Evolutionary conservation across 2,888 invertebrate genomes (phyloP), one percentile per base, ranked within the genome.

Genomic region (Hirtodrosophila trivittata): DNA sequence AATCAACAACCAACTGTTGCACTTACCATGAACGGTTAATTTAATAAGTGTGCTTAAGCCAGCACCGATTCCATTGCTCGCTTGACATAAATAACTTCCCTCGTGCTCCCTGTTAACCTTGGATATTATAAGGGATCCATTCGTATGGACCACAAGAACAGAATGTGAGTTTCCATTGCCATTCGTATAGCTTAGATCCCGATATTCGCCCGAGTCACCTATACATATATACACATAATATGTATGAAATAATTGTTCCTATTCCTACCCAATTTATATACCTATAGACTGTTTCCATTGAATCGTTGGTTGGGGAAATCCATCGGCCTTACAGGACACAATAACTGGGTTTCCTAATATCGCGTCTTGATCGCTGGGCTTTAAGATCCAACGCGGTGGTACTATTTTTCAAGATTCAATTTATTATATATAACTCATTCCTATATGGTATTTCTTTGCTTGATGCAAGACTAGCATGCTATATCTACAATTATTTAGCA

Each of bases 351-450:
- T 94, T 26, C 95, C 95, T 46, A 94, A 93, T 71, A 95, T 92
- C 41, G 95, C 94, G 51, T 94, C 93, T 75, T 94, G 93, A 88
- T 95, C 95, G 86, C 93, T 92, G 7, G 95, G 95, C 87, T 95
- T 95, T 81, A 93, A 91, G 54, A 94, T 92, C 94, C 95, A 94
- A 84, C 94, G 94, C 4, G 95, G 95, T 13, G 96, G 95, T 68
- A 95, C 96, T 96, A 57, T 60, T 21, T 21, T 21, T 21, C 32
- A 25, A 32, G 25, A 69, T 72, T 35, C 18, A 35, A 58, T 35
- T 16, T 9, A 38, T 62, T 35, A 39, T 60, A 4, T 54, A 26
- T 7, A 38, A 21, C 18, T 9, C 25, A 26, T 45, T 21, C 1
- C 30, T 37, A 18, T 21, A 21, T 21, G 30, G 7, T 7, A 26